phyloP scores from a whole-genome alignment of 1,140 invertebrate genomes.

The Vollenhovia emeryi region DNA sequence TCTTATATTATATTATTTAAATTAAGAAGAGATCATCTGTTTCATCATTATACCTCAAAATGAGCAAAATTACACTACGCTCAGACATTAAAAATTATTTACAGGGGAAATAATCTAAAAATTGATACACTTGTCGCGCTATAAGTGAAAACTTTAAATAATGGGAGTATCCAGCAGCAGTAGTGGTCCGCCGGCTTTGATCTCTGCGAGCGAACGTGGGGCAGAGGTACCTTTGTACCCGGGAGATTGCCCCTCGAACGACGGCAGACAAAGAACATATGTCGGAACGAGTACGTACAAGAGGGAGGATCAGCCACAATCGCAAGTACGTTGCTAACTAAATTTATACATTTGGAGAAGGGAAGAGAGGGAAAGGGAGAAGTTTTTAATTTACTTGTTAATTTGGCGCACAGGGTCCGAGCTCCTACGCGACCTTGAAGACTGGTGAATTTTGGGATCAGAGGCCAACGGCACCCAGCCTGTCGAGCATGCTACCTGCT shows the following conservation, averaged over 20 bases:
- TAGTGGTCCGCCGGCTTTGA: constrained; percentile 20
- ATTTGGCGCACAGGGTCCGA: constrained; percentile 50
- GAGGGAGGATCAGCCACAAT: constrained; percentile 56
- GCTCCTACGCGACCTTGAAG: constrained; percentile 63
- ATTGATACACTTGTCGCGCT: not conserved
- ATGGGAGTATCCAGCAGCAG: constrained; percentile 66
- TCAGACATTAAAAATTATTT: not conserved
- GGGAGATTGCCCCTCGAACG: constrained; percentile 54
- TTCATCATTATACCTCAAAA: not conserved
- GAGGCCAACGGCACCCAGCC: constrained; percentile 65
- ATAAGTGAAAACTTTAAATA: constrained; percentile 46
- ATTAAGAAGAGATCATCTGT: not conserved
- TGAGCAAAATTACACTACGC: not conserved
- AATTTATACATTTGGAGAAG: not conserved
- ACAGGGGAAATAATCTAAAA: not conserved
- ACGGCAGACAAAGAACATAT: constrained; percentile 62
- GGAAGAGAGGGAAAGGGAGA: not conserved
- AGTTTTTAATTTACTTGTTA: constrained; percentile 5
- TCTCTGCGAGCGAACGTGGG: constrained; percentile 4
- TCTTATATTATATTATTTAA: not conserved
- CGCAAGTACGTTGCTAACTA: constrained; percentile 53
- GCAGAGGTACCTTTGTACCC: constrained; percentile 31
- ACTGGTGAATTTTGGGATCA: constrained; percentile 70
- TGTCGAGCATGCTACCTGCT: constrained; percentile 61
- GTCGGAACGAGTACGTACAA: constrained; percentile 27